These are phyloP conservation scores for Drosophila stalkeri DNA, from an alignment of 2,888 invertebrate genomes.

Conservation along the genomic window DNA sequence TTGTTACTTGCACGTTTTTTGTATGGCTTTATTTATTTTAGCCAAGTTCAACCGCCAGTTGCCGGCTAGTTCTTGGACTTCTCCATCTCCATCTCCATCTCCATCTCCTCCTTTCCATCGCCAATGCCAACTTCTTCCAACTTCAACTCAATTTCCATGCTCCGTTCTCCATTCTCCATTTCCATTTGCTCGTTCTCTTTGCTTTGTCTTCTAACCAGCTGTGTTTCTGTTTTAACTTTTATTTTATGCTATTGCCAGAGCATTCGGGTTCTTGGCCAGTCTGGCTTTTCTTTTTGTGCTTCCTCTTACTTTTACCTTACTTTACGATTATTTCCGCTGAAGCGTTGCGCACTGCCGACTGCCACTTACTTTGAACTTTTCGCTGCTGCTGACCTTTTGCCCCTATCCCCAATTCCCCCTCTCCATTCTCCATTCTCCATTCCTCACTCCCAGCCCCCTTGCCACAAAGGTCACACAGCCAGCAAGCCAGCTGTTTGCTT, in stretches of 20 bases:
- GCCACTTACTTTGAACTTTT: constrained; percentile 74
- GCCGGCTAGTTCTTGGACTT: constrained; percentile 42
- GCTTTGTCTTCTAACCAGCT: constrained; percentile 22
- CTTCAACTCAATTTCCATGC: constrained; percentile 60
- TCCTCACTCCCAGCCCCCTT: background rate
- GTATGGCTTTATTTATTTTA: constrained; percentile 78
- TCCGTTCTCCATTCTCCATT: constrained; percentile 45
- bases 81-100: constrained; percentile 16
- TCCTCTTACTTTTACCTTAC: constrained; percentile 57
- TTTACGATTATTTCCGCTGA: constrained; percentile 80
- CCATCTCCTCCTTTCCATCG: background rate
- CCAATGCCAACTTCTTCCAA: constrained; percentile 17
- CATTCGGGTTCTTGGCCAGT: constrained; percentile 25
- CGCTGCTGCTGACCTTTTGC: constrained; percentile 46
- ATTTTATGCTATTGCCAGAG: constrained; percentile 67
- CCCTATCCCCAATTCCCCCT: background rate
- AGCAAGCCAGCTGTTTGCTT: constrained; percentile 21
- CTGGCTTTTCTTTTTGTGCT: constrained; percentile 11
- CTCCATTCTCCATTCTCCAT: background rate
- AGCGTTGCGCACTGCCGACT: constrained; percentile 70
- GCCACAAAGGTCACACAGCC: constrained; percentile 15
- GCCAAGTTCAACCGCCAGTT: constrained; percentile 71
- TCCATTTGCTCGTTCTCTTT: constrained; percentile 29
- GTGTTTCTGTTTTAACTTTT: constrained; percentile 66
- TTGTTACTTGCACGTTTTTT: constrained; percentile 32